These are phyloP conservation scores for Parnassius apollo DNA, from an alignment of 2,888 invertebrate species.

Conservation along the genomic window DNA sequence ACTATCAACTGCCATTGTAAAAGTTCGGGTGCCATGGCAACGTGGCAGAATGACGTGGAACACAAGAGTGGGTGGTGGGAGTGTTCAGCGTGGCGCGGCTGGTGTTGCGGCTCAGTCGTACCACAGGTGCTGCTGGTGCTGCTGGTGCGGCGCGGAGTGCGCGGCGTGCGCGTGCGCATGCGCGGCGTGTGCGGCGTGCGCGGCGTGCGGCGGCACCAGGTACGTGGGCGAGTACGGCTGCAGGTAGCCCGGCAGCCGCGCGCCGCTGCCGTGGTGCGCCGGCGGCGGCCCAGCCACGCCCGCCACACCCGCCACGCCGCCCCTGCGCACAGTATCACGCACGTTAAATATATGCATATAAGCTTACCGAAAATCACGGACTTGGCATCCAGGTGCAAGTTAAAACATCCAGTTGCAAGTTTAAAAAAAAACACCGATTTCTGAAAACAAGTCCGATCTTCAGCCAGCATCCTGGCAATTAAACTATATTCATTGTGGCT, in stretches of 20 bases:
- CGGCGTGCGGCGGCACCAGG: slow-evolving; percentile 59
- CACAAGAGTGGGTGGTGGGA: background rate
- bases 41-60: background rate
- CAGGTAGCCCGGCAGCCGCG: slow-evolving; percentile 72
- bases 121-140: slow-evolving; percentile 40
- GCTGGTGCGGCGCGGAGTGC: slow-evolving; percentile 30
- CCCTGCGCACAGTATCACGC: slow-evolving; percentile 12
- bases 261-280: slow-evolving; percentile 90
- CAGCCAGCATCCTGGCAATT: no score
- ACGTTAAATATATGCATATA: background rate
- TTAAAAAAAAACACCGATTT: no score
- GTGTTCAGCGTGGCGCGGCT: no score
- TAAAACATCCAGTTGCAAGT: no score
- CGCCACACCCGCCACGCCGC: slow-evolving; percentile 81
- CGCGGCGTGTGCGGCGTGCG: slow-evolving; percentile 11
- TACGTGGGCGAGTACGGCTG: slow-evolving; percentile 76
- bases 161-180: no score
- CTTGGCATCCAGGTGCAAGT: no score
- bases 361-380: no score
- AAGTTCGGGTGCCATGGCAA: no score
- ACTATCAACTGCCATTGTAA: no score
- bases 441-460: no score
- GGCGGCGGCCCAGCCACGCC: slow-evolving; percentile 91
- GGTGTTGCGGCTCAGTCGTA: slow-evolving; percentile 37
- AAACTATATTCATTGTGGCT: no score